A percentile compares a stretch with the other conserved stretches of the same genome.
These are phyloP conservation scores for Tenebrosternarchus preto DNA, from an alignment of 2,113 vertebrate genomes.

Conservation along the genomic window DNA sequence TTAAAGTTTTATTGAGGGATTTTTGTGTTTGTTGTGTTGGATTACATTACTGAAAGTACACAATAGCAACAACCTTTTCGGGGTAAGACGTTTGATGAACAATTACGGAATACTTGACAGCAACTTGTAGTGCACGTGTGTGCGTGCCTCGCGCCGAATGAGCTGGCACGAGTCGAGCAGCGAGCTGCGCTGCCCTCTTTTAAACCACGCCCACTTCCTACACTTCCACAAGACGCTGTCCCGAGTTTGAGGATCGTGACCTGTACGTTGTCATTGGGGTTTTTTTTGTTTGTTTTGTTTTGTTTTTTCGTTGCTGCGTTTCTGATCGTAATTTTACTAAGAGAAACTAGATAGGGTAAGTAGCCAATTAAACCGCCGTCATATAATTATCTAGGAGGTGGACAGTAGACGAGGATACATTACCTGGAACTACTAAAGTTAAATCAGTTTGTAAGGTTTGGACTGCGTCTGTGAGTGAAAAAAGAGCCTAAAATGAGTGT, in stretches of 20 bases:
- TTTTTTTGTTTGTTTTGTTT: background rate
- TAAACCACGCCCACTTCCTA: background rate
- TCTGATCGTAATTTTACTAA: background rate
- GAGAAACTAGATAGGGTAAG: conserved; percentile 8
- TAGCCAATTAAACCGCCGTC: background rate
- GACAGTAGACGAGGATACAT: too few species aligned
- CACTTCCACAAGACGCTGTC: background rate
- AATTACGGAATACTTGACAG: too few species aligned
- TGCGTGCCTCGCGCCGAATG: conserved; percentile 4
- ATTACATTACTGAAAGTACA: too few species aligned
- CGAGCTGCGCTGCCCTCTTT: background rate
- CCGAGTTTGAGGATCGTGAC: background rate
- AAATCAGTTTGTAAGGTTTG: background rate
- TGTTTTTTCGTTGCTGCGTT: too few species aligned
- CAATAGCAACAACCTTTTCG: too few species aligned
- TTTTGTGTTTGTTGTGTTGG: too few species aligned
- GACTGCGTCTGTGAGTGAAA: background rate
- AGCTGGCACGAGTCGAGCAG: background rate
- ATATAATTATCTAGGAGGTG: background rate
- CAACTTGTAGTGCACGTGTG: conserved; percentile 10
- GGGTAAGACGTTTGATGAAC: too few species aligned
- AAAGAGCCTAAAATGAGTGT: background rate
- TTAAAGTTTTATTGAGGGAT: too few species aligned
- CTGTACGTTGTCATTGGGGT: background rate
- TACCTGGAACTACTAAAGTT: background rate